Evolutionary conservation across 2,888 invertebrate species (phyloP).

Genomic region (Nemotelus nigrinus): DNA sequence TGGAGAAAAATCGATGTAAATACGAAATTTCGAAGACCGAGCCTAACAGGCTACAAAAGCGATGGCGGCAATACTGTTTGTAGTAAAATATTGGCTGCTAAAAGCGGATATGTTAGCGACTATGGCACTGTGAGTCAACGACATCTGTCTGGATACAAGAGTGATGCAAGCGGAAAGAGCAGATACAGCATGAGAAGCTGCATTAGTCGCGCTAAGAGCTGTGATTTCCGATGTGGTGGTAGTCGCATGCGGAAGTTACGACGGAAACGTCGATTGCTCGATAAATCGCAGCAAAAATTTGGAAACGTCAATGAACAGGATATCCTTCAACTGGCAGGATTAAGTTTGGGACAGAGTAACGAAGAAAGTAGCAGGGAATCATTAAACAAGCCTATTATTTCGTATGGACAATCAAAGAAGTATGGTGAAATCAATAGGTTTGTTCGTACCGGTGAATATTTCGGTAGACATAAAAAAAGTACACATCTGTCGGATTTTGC

Average conservation of each 20-base stretch:
- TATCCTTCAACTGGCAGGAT: conserved; percentile 69
- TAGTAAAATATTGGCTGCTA: conserved; percentile 63
- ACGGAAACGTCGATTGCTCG: conserved; percentile 55
- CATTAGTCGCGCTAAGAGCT: conserved; percentile 66
- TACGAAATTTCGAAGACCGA: conserved; percentile 69
- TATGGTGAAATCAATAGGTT: conserved; percentile 65
- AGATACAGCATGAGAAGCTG: conserved; percentile 70
- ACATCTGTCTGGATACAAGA: conserved; percentile 69
- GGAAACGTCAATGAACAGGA: conserved; percentile 68
- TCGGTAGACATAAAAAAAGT: conserved; percentile 54
- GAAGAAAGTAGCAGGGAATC: conserved; percentile 63
- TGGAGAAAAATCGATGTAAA: conserved; percentile 74
- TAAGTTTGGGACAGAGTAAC: conserved; percentile 70
- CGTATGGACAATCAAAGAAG: conserved; percentile 62
- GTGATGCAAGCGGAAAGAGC: conserved; percentile 71
- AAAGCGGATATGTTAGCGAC: conserved; percentile 71
- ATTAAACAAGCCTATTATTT: conserved; percentile 59
- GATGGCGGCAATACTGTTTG: conserved; percentile 67
- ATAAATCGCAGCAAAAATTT: conserved; percentile 64
- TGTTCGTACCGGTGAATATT: conserved; percentile 65
- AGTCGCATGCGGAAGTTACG: conserved; percentile 65
- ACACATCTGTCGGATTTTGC: conserved; percentile 10
- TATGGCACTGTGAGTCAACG: conserved; percentile 66
- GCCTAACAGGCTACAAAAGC: conserved; percentile 72
- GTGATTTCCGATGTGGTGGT: conserved; percentile 54